Evolutionary conservation across 2,797 vertebrate genomes (phyloP).

Genomic region (Echeneis naucrates): DNA sequence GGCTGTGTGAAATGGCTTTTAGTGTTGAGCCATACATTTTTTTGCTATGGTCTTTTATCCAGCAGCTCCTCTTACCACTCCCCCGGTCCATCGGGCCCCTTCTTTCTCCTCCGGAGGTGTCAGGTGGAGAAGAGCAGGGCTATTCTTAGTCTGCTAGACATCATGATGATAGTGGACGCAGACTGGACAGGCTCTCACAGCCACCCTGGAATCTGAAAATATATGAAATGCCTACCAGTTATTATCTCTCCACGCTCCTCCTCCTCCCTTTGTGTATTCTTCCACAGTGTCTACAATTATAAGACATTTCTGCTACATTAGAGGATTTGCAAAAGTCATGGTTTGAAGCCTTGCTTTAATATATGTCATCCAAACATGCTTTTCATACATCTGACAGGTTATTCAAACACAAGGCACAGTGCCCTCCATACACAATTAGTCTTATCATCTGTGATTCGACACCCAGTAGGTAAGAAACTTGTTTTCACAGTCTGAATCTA

Average conservation of each 20-base stretch:
- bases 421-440: constrained; percentile 15
- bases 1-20: background rate
- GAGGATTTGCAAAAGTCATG: background rate
- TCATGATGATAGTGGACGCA: constrained; percentile 49
- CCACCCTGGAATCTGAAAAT: constrained; percentile 64
- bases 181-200: constrained; percentile 56
- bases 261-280: constrained; percentile 21
- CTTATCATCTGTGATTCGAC: constrained; percentile 20
- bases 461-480: constrained; percentile 28
- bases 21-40: background rate
- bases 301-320: background rate
- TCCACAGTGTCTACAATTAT: constrained; percentile 37
- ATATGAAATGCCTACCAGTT: constrained; percentile 53
- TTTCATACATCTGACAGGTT: background rate
- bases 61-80: constrained; percentile 16
- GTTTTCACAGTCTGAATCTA: constrained; percentile 42
- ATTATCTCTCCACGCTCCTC: constrained; percentile 32
- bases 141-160: constrained; percentile 70
- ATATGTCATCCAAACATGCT: background rate
- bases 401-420: constrained; percentile 25
- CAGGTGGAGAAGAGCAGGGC: constrained; percentile 47
- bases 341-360: background rate
- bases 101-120: constrained; percentile 34
- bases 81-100: constrained; percentile 9
- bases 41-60: constrained; percentile 22